Percentiles rank a stretch among this genome's conserved stretches.
phyloP scores from a whole-genome alignment of 2,113 vertebrate genomes.

The Scartelaos histophorus region DNA sequence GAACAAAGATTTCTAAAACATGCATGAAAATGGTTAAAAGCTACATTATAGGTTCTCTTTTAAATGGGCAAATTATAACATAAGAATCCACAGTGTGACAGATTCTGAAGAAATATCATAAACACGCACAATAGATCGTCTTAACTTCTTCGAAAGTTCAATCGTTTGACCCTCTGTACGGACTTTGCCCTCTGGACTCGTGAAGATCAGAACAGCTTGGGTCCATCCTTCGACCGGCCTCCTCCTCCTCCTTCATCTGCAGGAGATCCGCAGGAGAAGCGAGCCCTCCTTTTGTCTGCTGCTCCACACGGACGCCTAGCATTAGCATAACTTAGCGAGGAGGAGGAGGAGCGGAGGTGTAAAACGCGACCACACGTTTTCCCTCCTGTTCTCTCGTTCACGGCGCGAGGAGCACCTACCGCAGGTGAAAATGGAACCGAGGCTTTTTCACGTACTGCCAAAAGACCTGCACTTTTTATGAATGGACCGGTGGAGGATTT shows the following conservation, averaged over 20 bases:
- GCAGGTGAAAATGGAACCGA: slow-evolving; percentile 74
- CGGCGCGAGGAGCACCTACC: slow-evolving; percentile 63
- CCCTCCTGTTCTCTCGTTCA: slow-evolving; percentile 51
- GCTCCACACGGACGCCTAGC: slow-evolving; percentile 68
- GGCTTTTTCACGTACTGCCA: slow-evolving; percentile 61
- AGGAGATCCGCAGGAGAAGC: slow-evolving; percentile 42
- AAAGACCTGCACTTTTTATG: slow-evolving; percentile 67
- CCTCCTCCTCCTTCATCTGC: slow-evolving; percentile 64
- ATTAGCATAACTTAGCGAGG: slow-evolving; percentile 76
- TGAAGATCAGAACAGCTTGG: slow-evolving; percentile 50
- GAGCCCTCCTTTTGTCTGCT: slow-evolving; percentile 67
- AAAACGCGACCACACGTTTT: slow-evolving; percentile 71
- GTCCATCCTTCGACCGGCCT: slow-evolving; percentile 28
- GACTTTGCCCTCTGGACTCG: slow-evolving; percentile 42
- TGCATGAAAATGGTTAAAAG: no score
- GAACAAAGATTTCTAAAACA: no score
- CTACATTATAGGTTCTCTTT: no score
- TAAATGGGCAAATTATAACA: no score
- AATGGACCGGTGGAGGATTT: slow-evolving; percentile 67
- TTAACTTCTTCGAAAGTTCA: not conserved
- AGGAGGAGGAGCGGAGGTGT: slow-evolving; percentile 66
- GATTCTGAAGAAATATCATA: not conserved
- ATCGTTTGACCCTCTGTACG: slow-evolving; percentile 27
- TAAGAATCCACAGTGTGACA: not conserved
- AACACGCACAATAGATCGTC: not conserved